Base-by-base conservation (phyloP, 2,888 invertebrate genomes). In the Thecocarcelia acutangulata region DNA sequence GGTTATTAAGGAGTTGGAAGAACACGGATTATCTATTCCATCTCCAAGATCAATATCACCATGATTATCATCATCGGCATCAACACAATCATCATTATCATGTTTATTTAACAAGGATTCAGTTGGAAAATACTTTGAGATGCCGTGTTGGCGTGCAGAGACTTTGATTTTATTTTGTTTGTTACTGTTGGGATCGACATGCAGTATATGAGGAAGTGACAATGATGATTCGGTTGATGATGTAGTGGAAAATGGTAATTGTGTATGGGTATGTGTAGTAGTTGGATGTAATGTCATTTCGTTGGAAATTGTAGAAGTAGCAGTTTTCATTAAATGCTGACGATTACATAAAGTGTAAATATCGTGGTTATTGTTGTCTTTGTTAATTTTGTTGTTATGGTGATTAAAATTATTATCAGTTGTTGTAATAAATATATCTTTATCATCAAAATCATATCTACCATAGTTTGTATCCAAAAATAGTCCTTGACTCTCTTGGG, bases 391-490 rank as follows among this genome's bases (percentile, higher is more conserved):
- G 64, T 70, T 80, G 72, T 81, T 70, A 70, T 83, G 72, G 21
- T 64, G 78, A 52, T 56, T 75, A 50, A 44, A 79, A 48, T 78
- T 61, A 50, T 80, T 61, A 69, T 69, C 66, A 68, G 73, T 78
- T 48, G 69, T 73, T 48, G 74, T 83, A 50, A 64, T 83, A 83
- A 83, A 84, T 83, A 76, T 79, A 83, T 83, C 79, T 84, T 83
- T 84, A 81, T 86, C 85, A 78, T 87, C 83, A 84, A 81, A 83
- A 80, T 82, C 81, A 84, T 83, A 84, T 80, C 83, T 80, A 90
- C 90, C 90, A 87, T 89, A 87, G 88, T 90, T 90, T 82, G 88
- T 87, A 84, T 90, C 90, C 88, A 90, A 85, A 85, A 89, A 87
- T 86, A 88, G 84, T 12, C 88, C 88, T 33, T 87, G 86, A 79